These are phyloP conservation scores for Conomelus anceps DNA, from an alignment of 2,888 invertebrate species.

Conservation along the genomic window DNA sequence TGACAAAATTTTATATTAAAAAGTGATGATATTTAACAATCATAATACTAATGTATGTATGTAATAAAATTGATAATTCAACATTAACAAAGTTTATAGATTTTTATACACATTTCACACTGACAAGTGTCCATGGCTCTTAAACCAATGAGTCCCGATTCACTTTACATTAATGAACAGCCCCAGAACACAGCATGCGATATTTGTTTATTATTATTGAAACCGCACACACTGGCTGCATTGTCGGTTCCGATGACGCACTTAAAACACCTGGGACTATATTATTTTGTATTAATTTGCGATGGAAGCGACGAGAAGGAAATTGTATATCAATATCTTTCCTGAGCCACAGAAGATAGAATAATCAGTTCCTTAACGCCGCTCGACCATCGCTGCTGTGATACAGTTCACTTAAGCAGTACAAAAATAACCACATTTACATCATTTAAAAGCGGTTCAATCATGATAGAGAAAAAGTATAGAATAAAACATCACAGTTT, in stretches of 20 bases:
- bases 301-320: background rate
- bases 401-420: background rate
- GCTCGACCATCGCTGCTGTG: background rate
- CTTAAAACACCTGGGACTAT: no score
- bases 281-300: background rate
- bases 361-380: background rate
- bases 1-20: background rate
- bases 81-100: background rate
- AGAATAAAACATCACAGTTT: background rate
- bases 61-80: background rate
- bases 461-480: background rate
- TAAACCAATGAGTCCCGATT: background rate
- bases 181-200: background rate
- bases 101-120: background rate
- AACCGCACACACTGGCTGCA: background rate
- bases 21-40: background rate
- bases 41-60: background rate
- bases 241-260: no score
- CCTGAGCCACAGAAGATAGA: background rate
- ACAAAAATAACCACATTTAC: background rate
- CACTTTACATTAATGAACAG: background rate
- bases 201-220: background rate
- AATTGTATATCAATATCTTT: background rate
- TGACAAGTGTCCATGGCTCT: background rate
- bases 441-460: background rate